A percentile compares a stretch with the other conserved stretches of the same genome.
Conservation (phyloP, 2,797 vertebrate species). For the Balearica regulorum region DNA sequence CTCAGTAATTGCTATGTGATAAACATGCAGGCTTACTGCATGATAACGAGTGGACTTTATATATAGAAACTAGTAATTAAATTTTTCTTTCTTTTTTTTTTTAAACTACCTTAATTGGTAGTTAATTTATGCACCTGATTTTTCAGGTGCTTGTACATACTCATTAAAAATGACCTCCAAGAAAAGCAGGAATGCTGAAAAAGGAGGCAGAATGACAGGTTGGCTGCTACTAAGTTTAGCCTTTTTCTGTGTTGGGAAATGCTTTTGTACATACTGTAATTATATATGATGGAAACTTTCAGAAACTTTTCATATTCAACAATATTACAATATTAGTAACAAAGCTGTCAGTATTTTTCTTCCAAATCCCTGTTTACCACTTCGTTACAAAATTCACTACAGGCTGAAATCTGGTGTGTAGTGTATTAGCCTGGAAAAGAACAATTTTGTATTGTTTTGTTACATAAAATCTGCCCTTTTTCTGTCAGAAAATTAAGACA, state of each 20-base stretch:
- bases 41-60: conserved; percentile 61
- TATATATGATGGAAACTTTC: conserved; percentile 5
- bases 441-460: neutral
- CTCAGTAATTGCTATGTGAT: conserved; percentile 42
- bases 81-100: neutral
- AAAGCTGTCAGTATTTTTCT: neutral
- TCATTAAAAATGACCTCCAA: conserved; percentile 75
- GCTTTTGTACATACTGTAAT: conserved; percentile 20
- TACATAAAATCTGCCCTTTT: neutral
- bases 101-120: conserved; percentile 69
- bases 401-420: neutral
- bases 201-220: conserved; percentile 19
- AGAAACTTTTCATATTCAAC: conserved; percentile 21
- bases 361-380: neutral
- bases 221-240: conserved; percentile 30
- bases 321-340: neutral
- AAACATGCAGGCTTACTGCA: conserved; percentile 49
- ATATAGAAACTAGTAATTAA: conserved; percentile 72
- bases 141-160: conserved; percentile 64
- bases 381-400: neutral
- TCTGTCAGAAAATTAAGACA: neutral
- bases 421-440: neutral
- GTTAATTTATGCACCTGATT: conserved; percentile 78
- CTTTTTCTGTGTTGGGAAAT: conserved; percentile 6
- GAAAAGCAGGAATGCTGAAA: conserved; percentile 43